Base-by-base conservation (phyloP, 2,888 invertebrate genomes). In the Brachypterus glaber region DNA sequence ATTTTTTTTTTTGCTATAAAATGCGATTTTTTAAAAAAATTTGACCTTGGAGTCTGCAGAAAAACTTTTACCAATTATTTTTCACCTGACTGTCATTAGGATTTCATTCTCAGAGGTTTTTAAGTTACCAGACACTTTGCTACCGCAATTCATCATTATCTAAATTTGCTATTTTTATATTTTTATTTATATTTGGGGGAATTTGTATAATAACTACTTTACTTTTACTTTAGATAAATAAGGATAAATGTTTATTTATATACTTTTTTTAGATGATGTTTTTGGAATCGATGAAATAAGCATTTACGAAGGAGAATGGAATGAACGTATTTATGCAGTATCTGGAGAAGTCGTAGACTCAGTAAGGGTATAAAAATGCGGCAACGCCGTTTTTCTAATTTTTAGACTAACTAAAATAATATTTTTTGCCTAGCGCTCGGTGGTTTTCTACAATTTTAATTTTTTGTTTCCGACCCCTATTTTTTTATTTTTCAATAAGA, bases 261-360 rank as follows among this genome's bases (percentile, higher is more conserved):
- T 27, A 40, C 33, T 29, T 36, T 46, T 72, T 72, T 9, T 61
- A 88, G 87, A 82, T 71, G 93, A 93, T 57, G 71, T 88, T 8
- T 93, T 91, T 59, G 85, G 88, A 33, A 93, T 97, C 51, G 91
- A 95, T 58, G 96, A 97, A 69, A 74, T 97, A 43, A 82, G 90
- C 3, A 73, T 96, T 43, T 90, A 79, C 62, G 77, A 87, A 48
- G 91, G 91, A 12, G 86, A 90, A 53, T 86, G 84, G 77, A 80
- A 79, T 42, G 89, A 92, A 46, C 85, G 85, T 55, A 77, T 83
- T 8, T 90, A 91, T 54, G 82, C 89, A 3, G 91, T 95, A 4
- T 85, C 89, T 40, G 95, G 95, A 31, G 92, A 92, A 60, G 88
- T 95, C 42, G 76, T 97, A 37, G 97, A 97, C 68, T 93, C 91